These are phyloP conservation scores for Clistopyga incitator DNA, from an alignment of 2,888 invertebrate genomes.

Conservation along the genomic window DNA sequence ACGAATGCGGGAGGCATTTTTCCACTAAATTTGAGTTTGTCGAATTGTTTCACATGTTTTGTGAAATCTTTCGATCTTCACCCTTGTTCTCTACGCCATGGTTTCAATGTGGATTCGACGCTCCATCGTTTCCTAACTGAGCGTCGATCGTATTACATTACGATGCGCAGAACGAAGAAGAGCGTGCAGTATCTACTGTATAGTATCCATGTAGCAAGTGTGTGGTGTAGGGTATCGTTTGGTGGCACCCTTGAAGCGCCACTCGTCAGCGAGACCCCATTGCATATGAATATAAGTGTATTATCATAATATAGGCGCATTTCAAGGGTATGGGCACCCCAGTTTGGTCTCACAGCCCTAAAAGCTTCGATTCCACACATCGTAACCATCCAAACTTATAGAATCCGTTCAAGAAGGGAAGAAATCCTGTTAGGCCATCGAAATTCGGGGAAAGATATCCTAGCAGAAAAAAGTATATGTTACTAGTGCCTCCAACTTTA, in stretches of 20 bases:
- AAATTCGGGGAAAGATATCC: slow-evolving; percentile 28
- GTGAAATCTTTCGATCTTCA: background rate
- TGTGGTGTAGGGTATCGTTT: background rate
- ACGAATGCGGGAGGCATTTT: too few relatives aligned
- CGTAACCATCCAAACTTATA: background rate
- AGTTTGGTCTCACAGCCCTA: slow-evolving; percentile 29
- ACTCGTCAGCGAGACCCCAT: slow-evolving; percentile 70
- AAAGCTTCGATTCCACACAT: background rate
- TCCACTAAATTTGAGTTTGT: background rate
- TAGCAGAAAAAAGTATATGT: background rate
- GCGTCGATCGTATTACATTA: slow-evolving; percentile 79
- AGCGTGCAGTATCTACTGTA: slow-evolving; percentile 16
- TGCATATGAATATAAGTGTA: slow-evolving; percentile 82
- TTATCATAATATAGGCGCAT: slow-evolving; percentile 80
- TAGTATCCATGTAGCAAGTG: slow-evolving; percentile 12
- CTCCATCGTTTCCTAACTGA: slow-evolving; percentile 74
- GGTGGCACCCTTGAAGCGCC: slow-evolving; percentile 67
- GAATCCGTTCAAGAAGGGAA: slow-evolving; percentile 17
- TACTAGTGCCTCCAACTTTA: slow-evolving; percentile 22
- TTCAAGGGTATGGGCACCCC: slow-evolving; percentile 70
- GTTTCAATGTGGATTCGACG: slow-evolving; percentile 71
- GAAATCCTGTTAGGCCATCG: slow-evolving; percentile 68
- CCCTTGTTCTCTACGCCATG: slow-evolving; percentile 3
- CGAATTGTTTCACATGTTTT: slow-evolving; percentile 9
- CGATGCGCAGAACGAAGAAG: slow-evolving; percentile 69